Evolutionary conservation across 2,113 vertebrate genomes (phyloP), one percentile per base, ranked within the genome.

Genomic region (Pachyramphus minor): DNA sequence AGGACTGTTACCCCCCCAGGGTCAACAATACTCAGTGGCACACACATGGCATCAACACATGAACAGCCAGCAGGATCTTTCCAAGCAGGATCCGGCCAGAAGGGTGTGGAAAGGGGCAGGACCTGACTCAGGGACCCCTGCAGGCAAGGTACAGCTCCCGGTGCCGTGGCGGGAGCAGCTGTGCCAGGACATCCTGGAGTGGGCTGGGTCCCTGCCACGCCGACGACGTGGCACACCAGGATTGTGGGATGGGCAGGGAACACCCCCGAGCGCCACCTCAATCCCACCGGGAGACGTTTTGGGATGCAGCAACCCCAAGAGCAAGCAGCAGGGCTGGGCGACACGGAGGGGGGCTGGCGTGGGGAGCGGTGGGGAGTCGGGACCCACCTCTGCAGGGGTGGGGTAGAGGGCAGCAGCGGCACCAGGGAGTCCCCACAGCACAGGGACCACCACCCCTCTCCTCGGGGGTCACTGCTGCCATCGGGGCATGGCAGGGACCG

Each of bases 111-210:
- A 62, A 55, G 28, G 18, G 41, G 39, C 69, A 64, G 31, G 41
- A 17, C 23, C 27, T 9, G 41, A 21, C 33, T 58, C 27, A 37
- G 49, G 12, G 22, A 84, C 59, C 37, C 45, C 41, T 0, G 3
- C 9, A 19, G n/a, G 30, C 14, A 30, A 50, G 72, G 44, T 49
- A 52, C 12, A 24, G 30, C 19, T 58, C 20, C 14, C 11, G 42
- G 33, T 11, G 4, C 39, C 0, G 1, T 15, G 39, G 6, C 4
- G 0, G 35, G 60, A 79, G 12, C 35, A 59, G 47, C 74, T 1
- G 8, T 35, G n/a, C 68, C 64, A 67, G 71, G 71, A 93, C 58
- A 77, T 87, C 87, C 87, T 82, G 92, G 82, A 77, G 58, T 62
- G 80, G 80, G 91, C 68, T 45, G 91, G 68, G 23, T 80, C 68